Percentiles rank a stretch among this genome's conserved stretches.
Conservation (phyloP, 1,140 invertebrate species). For the Spodoptera frugiperda region DNA sequence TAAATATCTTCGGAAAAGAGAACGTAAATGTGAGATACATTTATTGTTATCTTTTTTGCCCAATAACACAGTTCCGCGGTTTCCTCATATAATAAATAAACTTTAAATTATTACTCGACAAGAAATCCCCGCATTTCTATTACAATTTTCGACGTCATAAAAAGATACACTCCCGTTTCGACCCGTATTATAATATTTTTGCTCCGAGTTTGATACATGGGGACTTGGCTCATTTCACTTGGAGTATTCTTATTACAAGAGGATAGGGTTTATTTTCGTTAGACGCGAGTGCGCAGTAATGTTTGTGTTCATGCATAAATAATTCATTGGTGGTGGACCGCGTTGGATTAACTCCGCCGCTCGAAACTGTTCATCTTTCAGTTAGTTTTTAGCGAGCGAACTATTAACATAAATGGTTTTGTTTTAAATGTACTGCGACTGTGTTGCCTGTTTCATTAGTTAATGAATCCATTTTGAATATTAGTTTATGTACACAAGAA, state of each 20-base stretch:
- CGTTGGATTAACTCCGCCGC: conserved; percentile 46
- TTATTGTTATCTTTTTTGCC: too few species aligned
- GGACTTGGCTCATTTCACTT: background rate
- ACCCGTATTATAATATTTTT: conserved; percentile 47
- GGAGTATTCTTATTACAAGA: background rate
- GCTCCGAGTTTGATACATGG: conserved; percentile 41
- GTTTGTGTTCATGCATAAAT: conserved; percentile 41
- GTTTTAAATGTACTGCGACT: conserved; percentile 19
- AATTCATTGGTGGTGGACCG: conserved; percentile 46
- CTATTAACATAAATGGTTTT: conserved; percentile 47
- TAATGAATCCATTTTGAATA: background rate
- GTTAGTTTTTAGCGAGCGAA: conserved; percentile 46
- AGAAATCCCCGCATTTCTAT: conserved; percentile 40
- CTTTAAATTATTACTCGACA: conserved; percentile 18
- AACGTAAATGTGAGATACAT: too few species aligned
- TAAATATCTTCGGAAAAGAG: too few species aligned
- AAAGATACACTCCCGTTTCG: conserved; percentile 44
- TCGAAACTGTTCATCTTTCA: conserved; percentile 47
- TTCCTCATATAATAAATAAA: conserved; percentile 24
- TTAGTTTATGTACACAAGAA: background rate
- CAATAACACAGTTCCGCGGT: background rate
- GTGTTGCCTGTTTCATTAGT: conserved; percentile 9
- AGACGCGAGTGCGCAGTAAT: background rate
- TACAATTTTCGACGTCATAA: conserved; percentile 47
- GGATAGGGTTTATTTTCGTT: conserved; percentile 15